Percentiles rank a stretch among this genome's conserved stretches.
Conservation (phyloP, 2,888 invertebrate species). For the Acanthoscelides obtectus region DNA sequence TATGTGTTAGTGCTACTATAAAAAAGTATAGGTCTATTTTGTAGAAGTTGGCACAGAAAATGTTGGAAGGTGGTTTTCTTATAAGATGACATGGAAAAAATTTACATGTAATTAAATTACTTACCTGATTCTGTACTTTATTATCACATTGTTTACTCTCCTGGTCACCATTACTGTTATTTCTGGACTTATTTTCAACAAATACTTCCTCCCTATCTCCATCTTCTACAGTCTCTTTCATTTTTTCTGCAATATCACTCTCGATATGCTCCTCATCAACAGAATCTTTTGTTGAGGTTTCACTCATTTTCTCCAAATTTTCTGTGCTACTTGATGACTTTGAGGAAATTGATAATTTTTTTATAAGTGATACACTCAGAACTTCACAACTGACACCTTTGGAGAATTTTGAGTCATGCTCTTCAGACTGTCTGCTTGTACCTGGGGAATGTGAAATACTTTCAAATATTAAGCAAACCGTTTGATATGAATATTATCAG, state of each 20-base stretch:
- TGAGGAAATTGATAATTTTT: constrained; percentile 29
- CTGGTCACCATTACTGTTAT: not conserved
- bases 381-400: constrained; percentile 24
- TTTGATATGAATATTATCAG: no score
- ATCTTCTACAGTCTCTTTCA: constrained; percentile 10
- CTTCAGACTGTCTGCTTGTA: constrained; percentile 33
- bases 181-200: not conserved
- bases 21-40: no score
- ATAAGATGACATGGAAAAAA: no score
- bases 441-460: constrained; percentile 7
- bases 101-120: not conserved
- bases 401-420: constrained; percentile 20
- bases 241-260: constrained; percentile 21
- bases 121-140: not conserved
- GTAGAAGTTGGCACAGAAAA: no score
- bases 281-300: constrained; percentile 23
- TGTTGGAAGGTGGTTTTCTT: no score
- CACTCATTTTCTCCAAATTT: constrained; percentile 29
- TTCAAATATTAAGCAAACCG: no score
- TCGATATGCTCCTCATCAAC: constrained; percentile 24
- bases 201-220: not conserved
- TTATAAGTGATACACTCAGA: constrained; percentile 28
- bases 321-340: constrained; percentile 32
- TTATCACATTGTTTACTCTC: not conserved
- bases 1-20: no score